Percentiles rank a stretch among this genome's conserved stretches.
Conservation (phyloP, 2,888 invertebrate species). For the Melieria picta region DNA sequence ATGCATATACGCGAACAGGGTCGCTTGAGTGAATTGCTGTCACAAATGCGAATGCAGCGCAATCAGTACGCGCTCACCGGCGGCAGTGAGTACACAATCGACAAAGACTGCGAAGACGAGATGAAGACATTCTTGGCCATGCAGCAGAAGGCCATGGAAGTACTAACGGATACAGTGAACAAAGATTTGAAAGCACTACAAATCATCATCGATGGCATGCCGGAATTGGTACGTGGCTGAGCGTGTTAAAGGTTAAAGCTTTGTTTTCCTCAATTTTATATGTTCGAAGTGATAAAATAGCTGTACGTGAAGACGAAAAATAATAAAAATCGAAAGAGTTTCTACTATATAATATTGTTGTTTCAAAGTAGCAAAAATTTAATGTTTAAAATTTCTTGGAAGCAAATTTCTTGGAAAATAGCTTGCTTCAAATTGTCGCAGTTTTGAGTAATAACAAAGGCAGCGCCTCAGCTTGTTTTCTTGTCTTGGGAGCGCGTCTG, state of each 20-base stretch:
- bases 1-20: conserved; percentile 69
- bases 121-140: conserved; percentile 82
- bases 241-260: neutral
- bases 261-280: too few species aligned
- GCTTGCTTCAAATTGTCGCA: too few species aligned
- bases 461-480: too few species aligned
- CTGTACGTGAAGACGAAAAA: too few species aligned
- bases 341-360: too few species aligned
- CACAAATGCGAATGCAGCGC: conserved; percentile 83
- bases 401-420: too few species aligned
- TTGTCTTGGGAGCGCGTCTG: too few species aligned
- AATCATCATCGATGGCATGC: conserved; percentile 81
- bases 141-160: conserved; percentile 90
- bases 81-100: conserved; percentile 81
- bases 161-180: conserved; percentile 84
- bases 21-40: conserved; percentile 88
- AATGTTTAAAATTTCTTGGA: too few species aligned
- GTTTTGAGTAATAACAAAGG: too few species aligned
- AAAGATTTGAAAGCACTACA: conserved; percentile 82
- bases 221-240: conserved; percentile 67
- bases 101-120: conserved; percentile 77
- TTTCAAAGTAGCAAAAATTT: too few species aligned
- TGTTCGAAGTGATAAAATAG: too few species aligned
- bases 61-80: conserved; percentile 71
- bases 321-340: too few species aligned